phyloP scores from a whole-genome alignment of 2,888 invertebrate genomes.

The Hirtodrosophila cameraria region DNA sequence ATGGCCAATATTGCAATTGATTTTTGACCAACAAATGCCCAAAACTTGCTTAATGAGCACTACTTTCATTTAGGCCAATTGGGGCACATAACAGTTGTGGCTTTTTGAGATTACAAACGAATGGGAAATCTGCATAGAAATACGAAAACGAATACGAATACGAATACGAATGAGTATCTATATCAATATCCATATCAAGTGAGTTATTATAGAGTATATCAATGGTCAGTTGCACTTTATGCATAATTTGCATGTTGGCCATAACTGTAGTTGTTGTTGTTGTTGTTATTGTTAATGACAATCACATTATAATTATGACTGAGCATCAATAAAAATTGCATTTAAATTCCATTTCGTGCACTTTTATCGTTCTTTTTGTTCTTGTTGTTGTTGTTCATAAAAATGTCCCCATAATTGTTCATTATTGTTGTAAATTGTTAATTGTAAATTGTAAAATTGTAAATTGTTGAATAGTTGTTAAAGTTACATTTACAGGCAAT shows the following conservation, averaged over 20 bases:
- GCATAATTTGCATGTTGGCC: constrained; percentile 57
- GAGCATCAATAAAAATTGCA: constrained; percentile 69
- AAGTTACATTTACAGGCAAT: constrained; percentile 73
- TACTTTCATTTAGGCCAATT: constrained; percentile 57
- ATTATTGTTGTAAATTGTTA: constrained; percentile 60
- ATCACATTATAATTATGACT: constrained; percentile 72
- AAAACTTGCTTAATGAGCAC: constrained; percentile 39
- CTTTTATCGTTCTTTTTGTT: no score
- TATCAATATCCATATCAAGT: no score
- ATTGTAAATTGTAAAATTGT: no score
- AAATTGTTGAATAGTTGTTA: constrained; percentile 12
- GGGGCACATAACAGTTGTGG: constrained; percentile 2
- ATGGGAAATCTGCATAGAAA: no score
- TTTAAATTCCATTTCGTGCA: constrained; percentile 56
- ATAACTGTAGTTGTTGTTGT: constrained; percentile 26
- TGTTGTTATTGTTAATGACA: constrained; percentile 49
- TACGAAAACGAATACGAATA: no score
- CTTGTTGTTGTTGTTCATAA: no score
- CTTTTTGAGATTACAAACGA: not conserved
- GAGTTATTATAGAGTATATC: constrained; percentile 11
- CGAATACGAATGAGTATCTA: no score
- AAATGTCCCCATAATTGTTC: constrained; percentile 61
- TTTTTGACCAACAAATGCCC: constrained; percentile 41
- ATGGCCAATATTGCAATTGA: constrained; percentile 63
- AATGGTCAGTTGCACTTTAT: constrained; percentile 64